A percentile compares a stretch with the other conserved stretches of the same genome.
phyloP scores from a whole-genome alignment of 1,140 invertebrate genomes.

The Latrodectus geometricus region DNA sequence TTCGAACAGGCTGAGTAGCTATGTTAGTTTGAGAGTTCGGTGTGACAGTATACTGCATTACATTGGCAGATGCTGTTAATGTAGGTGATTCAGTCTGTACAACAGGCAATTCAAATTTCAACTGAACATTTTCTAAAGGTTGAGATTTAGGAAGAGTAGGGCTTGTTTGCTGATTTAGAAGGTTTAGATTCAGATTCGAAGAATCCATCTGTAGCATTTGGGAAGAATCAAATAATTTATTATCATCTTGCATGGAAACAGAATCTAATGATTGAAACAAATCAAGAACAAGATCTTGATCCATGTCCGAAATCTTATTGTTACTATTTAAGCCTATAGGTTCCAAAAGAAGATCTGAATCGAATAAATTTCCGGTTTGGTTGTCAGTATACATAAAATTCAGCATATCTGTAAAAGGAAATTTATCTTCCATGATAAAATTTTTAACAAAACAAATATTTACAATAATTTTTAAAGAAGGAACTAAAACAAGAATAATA shows the following conservation, averaged over 20 bases:
- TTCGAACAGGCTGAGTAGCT: slow-evolving; percentile 17
- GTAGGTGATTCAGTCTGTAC: slow-evolving; percentile 13
- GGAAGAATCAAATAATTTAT: slow-evolving; percentile 44
- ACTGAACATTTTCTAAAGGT: slow-evolving; percentile 26
- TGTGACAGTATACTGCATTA: slow-evolving; percentile 37
- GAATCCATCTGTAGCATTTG: slow-evolving; percentile 17
- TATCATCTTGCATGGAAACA: slow-evolving; percentile 3
- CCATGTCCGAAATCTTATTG: slow-evolving; percentile 21
- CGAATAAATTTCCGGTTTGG: slow-evolving; percentile 17
- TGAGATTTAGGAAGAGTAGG: slow-evolving; percentile 19
- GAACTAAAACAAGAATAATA: too few species aligned
- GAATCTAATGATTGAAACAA: slow-evolving; percentile 29
- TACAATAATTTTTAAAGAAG: not conserved
- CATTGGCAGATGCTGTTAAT: slow-evolving; percentile 15
- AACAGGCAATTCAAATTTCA: slow-evolving; percentile 23
- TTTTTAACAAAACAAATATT: not conserved
- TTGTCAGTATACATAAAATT: slow-evolving; percentile 47
- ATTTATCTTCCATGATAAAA: not conserved
- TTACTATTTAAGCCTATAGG: slow-evolving; percentile 18
- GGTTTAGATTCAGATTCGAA: not conserved
- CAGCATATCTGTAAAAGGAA: slow-evolving; percentile 38
- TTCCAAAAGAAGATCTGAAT: slow-evolving; percentile 40
- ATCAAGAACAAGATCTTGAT: slow-evolving; percentile 38
- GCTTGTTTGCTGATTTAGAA: slow-evolving; percentile 7
- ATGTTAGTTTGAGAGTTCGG: slow-evolving; percentile 15